Base-by-base conservation (phyloP, 2,888 invertebrate genomes). In the Mythimna albipuncta region DNA sequence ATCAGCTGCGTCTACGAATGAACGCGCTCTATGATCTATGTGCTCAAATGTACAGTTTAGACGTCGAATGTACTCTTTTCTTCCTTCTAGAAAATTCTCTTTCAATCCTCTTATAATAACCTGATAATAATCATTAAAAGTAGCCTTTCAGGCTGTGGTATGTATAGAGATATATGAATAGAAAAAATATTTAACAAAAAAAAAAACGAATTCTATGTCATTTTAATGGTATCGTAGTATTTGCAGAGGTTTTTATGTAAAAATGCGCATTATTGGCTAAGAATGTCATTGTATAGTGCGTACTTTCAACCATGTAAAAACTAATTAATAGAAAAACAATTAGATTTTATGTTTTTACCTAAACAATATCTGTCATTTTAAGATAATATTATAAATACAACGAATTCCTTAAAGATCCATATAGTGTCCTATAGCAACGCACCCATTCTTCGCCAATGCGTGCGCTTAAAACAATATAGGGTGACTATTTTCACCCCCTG, bases 131-230 rank as follows among this genome's bases (percentile, higher is more conserved):
- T 88, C 66, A 75, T 85, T 75, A 84, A 88, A 86, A 72, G 85
- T 89, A 93, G 95, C 95, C 95, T 94, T 91, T 84, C 89, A 89
- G 94, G 95, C 94, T 94, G 94, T 94, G 94, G 89, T 93, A 89
- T 89, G 79, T 88, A 90, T 89, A 89, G 84, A 89, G 84, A 88
- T 69, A 64, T 81, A 85, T 77, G 16, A 65, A 71, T 85, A 88
- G 82, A 79, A 61, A 13, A 41, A 41, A 41, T 61, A 61, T 77
- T 71, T 75, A 85, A 72, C 50, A 75, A 26, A 65, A 65, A 62
- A 77, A 61, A 69, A 44, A 79, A 84, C 67, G 66, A 82, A 79
- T 76, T 79, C 65, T 78, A 64, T 64, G 62, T 72, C 79, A 64
- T 78, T 82, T 19, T 76, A 75, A 21, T 75, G 0, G 10, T 68